Conservation (phyloP, 2,888 invertebrate species). For the Odontomyia ornata region DNA sequence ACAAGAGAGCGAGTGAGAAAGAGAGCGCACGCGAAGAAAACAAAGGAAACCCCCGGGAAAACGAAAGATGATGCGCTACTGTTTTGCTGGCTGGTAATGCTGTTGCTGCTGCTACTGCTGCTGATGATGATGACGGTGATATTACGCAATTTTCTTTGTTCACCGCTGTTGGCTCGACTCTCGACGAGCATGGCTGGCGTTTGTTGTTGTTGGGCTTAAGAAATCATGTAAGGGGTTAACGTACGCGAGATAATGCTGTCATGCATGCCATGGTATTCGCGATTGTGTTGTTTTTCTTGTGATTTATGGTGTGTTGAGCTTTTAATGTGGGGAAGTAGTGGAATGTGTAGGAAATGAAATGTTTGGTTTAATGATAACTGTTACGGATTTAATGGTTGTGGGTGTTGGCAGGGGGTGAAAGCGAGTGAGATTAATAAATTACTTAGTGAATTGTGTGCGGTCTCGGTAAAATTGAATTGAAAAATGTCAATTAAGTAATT, state of each 20-base stretch:
- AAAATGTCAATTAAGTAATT: no score
- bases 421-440: no score
- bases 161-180: not conserved
- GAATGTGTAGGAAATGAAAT: not conserved
- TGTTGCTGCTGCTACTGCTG: not conserved
- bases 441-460: no score
- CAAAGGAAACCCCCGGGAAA: not conserved
- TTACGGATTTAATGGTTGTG: no score
- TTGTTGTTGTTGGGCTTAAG: not conserved
- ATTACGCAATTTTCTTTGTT: slow-evolving; percentile 28
- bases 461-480: no score
- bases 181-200: no score
- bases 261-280: slow-evolving; percentile 8
- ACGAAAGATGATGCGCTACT: not conserved
- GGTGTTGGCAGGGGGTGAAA: no score
- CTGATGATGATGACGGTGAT: not conserved
- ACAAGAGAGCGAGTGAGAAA: not conserved
- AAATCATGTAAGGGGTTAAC: slow-evolving; percentile 22
- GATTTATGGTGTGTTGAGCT: slow-evolving; percentile 4
- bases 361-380: not conserved
- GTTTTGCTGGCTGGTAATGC: not conserved
- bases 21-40: not conserved
- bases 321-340: not conserved
- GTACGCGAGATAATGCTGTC: slow-evolving; percentile 22
- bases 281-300: slow-evolving; percentile 1